Conservation (phyloP, 2,797 vertebrate species). For the Tragelaphus eurycerus region DNA sequence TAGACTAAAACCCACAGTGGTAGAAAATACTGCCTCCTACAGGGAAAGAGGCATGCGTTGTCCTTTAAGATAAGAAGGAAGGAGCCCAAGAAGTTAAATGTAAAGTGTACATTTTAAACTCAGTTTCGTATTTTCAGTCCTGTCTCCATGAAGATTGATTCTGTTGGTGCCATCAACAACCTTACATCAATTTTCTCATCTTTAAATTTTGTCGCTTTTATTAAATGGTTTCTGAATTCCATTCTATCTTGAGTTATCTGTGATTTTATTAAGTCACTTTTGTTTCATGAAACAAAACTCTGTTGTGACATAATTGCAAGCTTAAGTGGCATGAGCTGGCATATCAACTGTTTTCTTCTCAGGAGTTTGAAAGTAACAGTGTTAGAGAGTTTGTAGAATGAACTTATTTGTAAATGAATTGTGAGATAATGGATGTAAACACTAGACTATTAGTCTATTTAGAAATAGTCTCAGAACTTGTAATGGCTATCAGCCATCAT, state of each 20-base stretch:
- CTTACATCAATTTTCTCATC: background rate
- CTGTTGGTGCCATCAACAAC: background rate
- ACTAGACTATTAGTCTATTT: background rate
- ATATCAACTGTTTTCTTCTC: background rate
- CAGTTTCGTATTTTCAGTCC: background rate
- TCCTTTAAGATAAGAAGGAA: background rate
- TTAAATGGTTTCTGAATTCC: slow-evolving; percentile 21
- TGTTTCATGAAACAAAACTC: background rate
- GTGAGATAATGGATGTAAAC: background rate
- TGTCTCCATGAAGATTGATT: background rate
- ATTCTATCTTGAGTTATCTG: background rate
- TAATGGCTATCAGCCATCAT: background rate
- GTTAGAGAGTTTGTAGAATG: background rate
- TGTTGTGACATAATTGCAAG: slow-evolving; percentile 24
- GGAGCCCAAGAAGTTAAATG: background rate
- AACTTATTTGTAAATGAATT: background rate
- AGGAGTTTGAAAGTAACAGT: background rate
- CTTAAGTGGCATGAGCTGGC: background rate
- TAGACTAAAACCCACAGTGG: background rate
- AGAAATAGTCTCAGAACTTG: background rate
- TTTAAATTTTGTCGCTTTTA: background rate
- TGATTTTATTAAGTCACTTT: background rate
- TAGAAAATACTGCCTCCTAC: background rate
- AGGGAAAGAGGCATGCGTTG: background rate
- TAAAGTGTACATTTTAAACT: background rate